phyloP scores from a whole-genome alignment of 2,113 vertebrate species.

The Gasterosteus aculeatus region DNA sequence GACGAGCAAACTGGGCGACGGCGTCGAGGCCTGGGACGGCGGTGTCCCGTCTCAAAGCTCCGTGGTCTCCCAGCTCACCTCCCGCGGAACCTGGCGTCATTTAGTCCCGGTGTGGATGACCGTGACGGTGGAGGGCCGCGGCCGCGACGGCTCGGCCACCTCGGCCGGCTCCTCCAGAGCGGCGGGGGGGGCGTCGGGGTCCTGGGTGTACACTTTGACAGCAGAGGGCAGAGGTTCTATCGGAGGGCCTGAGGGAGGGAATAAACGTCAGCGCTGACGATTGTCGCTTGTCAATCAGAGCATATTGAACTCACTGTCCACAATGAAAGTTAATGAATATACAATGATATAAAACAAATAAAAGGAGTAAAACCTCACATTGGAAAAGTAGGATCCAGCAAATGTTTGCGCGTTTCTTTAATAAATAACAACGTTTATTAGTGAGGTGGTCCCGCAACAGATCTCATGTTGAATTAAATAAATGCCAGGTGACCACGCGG shows the following conservation, averaged over 20 bases:
- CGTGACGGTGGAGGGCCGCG: conserved; percentile 92
- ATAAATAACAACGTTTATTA: neutral
- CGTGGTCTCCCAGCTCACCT: conserved; percentile 76
- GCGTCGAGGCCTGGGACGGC: conserved; percentile 35
- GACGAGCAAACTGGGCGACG: conserved; percentile 64
- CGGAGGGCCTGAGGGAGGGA: conserved; percentile 83
- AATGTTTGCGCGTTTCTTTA: neutral
- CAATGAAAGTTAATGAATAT: neutral
- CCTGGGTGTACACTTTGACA: conserved; percentile 81
- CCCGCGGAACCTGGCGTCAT: conserved; percentile 85
- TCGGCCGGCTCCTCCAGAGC: conserved; percentile 60
- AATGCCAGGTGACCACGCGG: neutral
- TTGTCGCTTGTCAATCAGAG: too few species aligned
- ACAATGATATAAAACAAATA: neutral
- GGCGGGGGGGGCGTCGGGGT: conserved; percentile 76
- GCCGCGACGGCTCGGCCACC: conserved; percentile 84
- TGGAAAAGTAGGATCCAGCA: neutral
- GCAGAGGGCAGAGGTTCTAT: conserved; percentile 71
- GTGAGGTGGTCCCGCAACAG: neutral
- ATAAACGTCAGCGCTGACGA: too few species aligned
- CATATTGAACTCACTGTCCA: neutral
- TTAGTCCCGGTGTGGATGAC: conserved; percentile 94
- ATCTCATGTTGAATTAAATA: too few species aligned
- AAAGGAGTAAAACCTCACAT: neutral
- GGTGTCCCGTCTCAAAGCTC: conserved; percentile 63